Evolutionary conservation across 2,797 vertebrate genomes (phyloP).

Genomic region (Falco rusticolus): DNA sequence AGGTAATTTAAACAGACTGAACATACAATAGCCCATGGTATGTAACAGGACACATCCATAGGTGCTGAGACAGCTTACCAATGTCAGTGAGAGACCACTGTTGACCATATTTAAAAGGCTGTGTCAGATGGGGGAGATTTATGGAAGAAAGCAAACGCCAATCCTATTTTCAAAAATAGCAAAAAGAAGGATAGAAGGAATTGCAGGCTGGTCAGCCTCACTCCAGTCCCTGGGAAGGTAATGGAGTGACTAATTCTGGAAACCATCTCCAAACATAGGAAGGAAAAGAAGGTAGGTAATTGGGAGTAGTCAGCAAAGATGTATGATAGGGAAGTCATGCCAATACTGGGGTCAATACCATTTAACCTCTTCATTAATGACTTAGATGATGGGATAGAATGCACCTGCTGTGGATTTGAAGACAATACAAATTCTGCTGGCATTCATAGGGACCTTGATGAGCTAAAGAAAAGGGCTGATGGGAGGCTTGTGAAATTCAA

Average conservation of each 20-base stretch:
- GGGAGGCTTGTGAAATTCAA: not conserved
- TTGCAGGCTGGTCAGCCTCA: not conserved
- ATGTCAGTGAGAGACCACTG: not conserved
- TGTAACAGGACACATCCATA: not conserved
- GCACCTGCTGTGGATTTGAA: not conserved
- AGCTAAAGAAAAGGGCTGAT: not conserved
- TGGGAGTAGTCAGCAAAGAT: rapidly evolving
- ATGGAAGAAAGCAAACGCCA: not conserved
- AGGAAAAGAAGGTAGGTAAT: not conserved
- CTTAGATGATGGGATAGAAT: not conserved
- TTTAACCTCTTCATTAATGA: not conserved
- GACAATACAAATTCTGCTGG: not conserved
- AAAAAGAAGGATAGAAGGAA: not conserved
- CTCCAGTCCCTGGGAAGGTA: not conserved
- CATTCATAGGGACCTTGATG: not conserved
- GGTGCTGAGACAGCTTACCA: not conserved
- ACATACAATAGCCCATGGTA: not conserved
- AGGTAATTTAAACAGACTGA: not conserved
- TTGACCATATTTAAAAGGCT: not conserved
- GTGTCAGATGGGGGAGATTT: not conserved
- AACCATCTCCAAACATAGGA: not conserved
- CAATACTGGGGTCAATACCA: not conserved
- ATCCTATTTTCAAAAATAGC: not conserved
- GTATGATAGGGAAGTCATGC: not conserved
- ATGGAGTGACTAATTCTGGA: not conserved